These are phyloP conservation scores for Vulpes vulpes DNA, from an alignment of 2,113 vertebrate genomes.

Conservation along the genomic window DNA sequence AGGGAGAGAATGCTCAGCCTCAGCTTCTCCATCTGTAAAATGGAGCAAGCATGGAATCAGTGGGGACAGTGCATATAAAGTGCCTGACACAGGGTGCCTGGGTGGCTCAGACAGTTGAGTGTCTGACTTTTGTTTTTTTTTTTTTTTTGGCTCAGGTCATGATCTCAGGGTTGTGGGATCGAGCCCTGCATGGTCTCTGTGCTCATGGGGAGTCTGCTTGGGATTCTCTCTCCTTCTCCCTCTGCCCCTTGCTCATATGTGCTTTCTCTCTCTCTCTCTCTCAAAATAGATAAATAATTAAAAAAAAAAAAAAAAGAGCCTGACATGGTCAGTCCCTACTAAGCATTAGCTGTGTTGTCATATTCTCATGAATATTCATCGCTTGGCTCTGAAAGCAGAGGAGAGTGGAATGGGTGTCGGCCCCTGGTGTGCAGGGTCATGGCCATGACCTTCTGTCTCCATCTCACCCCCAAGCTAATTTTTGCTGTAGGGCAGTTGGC, in stretches of 20 bases:
- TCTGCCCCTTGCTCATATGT: not conserved
- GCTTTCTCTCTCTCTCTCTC: not conserved
- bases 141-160: too few species aligned
- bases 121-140: too few species aligned
- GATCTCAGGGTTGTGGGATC: too few species aligned
- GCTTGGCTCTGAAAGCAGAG: not conserved
- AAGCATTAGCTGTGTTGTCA: too few species aligned
- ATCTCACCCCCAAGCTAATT: accelerated
- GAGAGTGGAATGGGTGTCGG: not conserved
- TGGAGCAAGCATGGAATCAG: accelerated
- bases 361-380: too few species aligned
- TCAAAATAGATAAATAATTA: not conserved
- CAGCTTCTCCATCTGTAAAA: not conserved
- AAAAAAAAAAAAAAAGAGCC: not conserved
- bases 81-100: not conserved
- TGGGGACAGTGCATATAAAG: accelerated
- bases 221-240: too few species aligned
- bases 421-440: not conserved
- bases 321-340: accelerated
- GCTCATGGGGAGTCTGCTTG: too few species aligned
- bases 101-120: too few species aligned
- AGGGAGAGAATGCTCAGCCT: not conserved
- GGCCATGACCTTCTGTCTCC: not conserved
- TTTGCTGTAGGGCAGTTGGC: not conserved
- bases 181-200: too few species aligned